Evolutionary conservation across 2,113 vertebrate genomes (phyloP), one percentile per base, ranked within the genome.

Genomic region (Tursiops truncatus): DNA sequence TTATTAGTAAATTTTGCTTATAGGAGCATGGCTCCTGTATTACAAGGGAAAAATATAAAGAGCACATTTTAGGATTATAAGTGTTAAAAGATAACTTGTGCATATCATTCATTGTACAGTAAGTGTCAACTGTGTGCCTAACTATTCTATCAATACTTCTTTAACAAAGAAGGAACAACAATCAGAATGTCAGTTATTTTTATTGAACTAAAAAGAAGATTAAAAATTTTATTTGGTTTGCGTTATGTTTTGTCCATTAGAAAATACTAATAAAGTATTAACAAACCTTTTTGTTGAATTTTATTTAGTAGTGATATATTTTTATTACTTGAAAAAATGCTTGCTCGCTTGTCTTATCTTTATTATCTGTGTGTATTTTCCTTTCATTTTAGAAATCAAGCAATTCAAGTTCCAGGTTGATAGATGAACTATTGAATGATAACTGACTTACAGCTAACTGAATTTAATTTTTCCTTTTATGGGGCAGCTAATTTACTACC

Each of bases 221-320:
- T 98, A 99, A 98, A 98, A 97, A 84, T 98, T 98, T 98, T 98
- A 98, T 99, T 99, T 99, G 97, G 98, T 99, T 99, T 99, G 99
- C 98, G 98, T 99, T 99, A 99, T 99, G 99, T 99, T 99, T 99
- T 99, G 98, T 99, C 99, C 97, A 99, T 98, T 99, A 99, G 99
- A 99, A 99, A 99, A 98, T 99, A 99, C 99, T 99, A 99, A 99
- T 99, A 99, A 99, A 99, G 99, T 99, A 99, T 99, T 99, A 99
- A 99, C 99, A 99, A 98, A 98, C 98, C 98, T 98, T 68, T 82
- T 83, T 65, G 96, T 94, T 77, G 96, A 95, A 91, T 98, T 97
- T 53, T 97, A 91, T 98, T 87, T 97, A 77, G 88, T 98, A 98
- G 98, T 98, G 91, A 65, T 94, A 44, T 71, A 90, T 83, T 94